Conservation (phyloP, 2,113 vertebrate genomes). For the Bubo scandiacus region DNA sequence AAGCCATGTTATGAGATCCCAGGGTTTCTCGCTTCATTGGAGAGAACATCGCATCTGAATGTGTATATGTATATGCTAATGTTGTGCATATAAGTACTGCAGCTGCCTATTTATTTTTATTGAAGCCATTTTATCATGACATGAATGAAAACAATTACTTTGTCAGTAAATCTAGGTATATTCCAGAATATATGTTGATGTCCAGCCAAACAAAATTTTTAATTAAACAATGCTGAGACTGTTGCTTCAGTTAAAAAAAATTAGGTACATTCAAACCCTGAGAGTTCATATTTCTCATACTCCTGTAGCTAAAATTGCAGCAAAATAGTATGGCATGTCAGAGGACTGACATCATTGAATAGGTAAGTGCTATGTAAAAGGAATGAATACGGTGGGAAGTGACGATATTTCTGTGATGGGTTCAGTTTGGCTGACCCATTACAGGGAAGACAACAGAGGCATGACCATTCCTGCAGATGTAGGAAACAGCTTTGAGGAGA, state of each 20-base stretch:
- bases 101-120: background rate
- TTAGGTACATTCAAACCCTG: background rate
- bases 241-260: background rate
- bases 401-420: background rate
- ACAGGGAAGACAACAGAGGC: background rate
- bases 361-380: background rate
- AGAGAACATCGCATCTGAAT: background rate
- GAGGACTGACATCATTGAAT: background rate
- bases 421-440: background rate
- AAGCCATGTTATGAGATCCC: background rate
- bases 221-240: background rate
- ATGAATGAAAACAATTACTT: background rate
- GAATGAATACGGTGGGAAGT: background rate
- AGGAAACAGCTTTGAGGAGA: background rate
- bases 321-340: background rate
- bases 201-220: background rate
- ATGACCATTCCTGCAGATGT: background rate
- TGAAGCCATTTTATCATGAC: background rate
- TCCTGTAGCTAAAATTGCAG: background rate
- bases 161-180: background rate
- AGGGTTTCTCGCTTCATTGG: background rate
- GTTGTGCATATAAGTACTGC: background rate
- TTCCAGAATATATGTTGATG: background rate
- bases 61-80: background rate
- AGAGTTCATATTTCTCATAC: background rate